Evolutionary conservation across 2,888 invertebrate species (phyloP), one percentile per base, ranked within the genome.

Genomic region (Hydrotaea diabolus): DNA sequence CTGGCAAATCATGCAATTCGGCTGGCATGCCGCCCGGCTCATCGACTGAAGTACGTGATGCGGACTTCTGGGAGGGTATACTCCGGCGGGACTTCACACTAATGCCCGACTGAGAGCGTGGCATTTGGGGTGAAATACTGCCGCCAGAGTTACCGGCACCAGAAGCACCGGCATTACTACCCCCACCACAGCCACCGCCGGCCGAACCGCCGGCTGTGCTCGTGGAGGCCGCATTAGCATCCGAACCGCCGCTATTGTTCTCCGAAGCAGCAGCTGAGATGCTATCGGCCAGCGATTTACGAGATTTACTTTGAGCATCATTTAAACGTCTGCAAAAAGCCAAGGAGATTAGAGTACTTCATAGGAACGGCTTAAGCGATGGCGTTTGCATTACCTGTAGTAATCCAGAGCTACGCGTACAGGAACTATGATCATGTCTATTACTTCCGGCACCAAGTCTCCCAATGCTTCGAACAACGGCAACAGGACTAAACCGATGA

Each of bases 391-490:
- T 88, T 87, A 92, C 92, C 91, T 92, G 87, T 93, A 93, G 87
- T 92, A 93, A 87, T 93, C 93, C 83, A 93, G 89, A 72, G 93
- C 93, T 62, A 92, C 89, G 77, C 92, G 91, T 86, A 92, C 93
- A 73, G 93, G 93, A 85, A 92, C 90, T 85, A 93, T 92, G 82
- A 93, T 93, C 76, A 93, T 89, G 80, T 93, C 96, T 93, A 95
- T 95, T 82, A 96, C 93, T 90, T 96, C 95, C 0, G 95, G 95
- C 85, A 96, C 94, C 69, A 96, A 93, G 87, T 95, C 95, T 15
- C 96, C 96, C 19, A 97, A 93, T 8, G 96, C 95, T 92, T 96
- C 96, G 91, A 96, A 96, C 57, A 97, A 93, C 17, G 97, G 97
- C 88, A 97, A 93, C 66, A 97, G 93, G 59, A 97, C 96, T 89